A percentile compares a stretch with the other conserved stretches of the same genome.
Conservation (phyloP, 1,140 invertebrate species). For the Armadillidium nasatum region DNA sequence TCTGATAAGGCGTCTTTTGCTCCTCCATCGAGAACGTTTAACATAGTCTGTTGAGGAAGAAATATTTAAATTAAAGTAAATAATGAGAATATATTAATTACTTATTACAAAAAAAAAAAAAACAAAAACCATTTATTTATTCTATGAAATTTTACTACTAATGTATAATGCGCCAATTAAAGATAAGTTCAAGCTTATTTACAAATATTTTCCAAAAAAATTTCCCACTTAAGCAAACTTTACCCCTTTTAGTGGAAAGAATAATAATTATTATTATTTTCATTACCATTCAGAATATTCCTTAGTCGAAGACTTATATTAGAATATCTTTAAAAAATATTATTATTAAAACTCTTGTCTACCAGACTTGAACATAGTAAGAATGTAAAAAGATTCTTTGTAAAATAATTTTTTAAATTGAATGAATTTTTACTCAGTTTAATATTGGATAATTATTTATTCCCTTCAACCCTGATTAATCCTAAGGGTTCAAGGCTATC, state of each 20-base stretch:
- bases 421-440: too few species aligned
- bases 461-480: too few species aligned
- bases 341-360: too few species aligned
- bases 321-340: too few species aligned
- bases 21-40: constrained; percentile 72
- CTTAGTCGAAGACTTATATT: too few species aligned
- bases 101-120: neutral
- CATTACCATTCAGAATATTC: too few species aligned
- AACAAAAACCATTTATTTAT: neutral
- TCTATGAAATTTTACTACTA: neutral
- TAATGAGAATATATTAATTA: constrained; percentile 1
- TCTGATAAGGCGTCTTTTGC: constrained; percentile 81
- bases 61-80: neutral
- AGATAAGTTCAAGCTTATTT: neutral
- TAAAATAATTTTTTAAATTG: too few species aligned
- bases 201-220: neutral
- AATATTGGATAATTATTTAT: too few species aligned
- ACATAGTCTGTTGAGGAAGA: constrained; percentile 60
- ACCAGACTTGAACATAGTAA: too few species aligned
- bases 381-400: too few species aligned
- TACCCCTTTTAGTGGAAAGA: neutral
- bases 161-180: neutral
- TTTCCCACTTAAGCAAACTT: too few species aligned
- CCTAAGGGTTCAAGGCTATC: too few species aligned
- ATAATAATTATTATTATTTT: neutral